Evolutionary conservation across 2,797 vertebrate species (phyloP).

Genomic region (Peromyscus melanophrys): DNA sequence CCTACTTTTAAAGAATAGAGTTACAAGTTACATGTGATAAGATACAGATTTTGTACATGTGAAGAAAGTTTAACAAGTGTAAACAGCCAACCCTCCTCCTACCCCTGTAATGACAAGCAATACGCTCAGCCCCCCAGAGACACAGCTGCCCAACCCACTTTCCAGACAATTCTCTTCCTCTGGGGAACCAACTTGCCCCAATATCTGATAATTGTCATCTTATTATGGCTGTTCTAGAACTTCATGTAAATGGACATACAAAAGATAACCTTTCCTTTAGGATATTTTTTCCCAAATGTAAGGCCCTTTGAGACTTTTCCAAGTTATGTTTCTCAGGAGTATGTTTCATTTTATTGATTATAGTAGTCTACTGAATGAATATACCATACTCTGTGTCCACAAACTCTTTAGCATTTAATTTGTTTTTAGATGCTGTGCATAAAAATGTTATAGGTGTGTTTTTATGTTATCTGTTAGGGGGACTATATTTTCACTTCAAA

Average conservation of each 20-base stretch:
- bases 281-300: neutral
- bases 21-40: neutral
- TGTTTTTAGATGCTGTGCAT: neutral
- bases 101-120: neutral
- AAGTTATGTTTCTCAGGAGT: neutral
- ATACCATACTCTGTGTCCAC: neutral
- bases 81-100: neutral
- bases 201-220: neutral
- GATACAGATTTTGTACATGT: neutral
- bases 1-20: neutral
- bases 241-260: neutral
- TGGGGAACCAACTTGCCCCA: neutral
- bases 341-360: neutral
- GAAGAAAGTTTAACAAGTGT: neutral
- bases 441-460: neutral
- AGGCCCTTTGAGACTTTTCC: neutral
- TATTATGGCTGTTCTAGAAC: neutral
- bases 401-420: neutral
- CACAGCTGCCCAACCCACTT: accelerated
- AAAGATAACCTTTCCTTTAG: neutral
- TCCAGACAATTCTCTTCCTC: neutral
- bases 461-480: neutral
- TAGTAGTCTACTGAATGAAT: neutral
- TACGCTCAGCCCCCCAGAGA: neutral
- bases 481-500: neutral